phyloP scores from a whole-genome alignment of 1,140 invertebrate genomes.

The Drosophila pallidifrons region DNA sequence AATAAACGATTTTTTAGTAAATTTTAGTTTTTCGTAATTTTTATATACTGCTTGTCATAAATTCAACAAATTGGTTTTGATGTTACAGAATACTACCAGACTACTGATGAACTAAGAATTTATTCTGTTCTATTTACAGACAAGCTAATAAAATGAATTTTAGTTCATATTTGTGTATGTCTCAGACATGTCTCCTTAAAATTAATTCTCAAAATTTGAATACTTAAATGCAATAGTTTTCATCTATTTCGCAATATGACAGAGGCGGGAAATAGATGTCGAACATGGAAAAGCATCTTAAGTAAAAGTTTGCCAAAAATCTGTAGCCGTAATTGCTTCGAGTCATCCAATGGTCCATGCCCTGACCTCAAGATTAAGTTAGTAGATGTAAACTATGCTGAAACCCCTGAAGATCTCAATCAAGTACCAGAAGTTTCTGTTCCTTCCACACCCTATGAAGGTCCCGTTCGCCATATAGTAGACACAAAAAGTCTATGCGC shows the following conservation, averaged over 20 bases:
- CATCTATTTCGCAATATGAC: conserved; percentile 29
- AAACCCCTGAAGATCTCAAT: neutral
- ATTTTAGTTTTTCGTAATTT: neutral
- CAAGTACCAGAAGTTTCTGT: neutral
- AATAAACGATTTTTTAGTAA: neutral
- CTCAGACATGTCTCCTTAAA: neutral
- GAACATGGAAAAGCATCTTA: conserved; percentile 13
- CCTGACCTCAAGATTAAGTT: conserved; percentile 27
- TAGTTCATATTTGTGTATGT: neutral
- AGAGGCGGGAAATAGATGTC: conserved; percentile 46
- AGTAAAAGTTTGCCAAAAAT: neutral
- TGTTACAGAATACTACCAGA: no score
- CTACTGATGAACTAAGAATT: neutral
- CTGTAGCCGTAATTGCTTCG: conserved; percentile 43
- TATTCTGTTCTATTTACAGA: neutral
- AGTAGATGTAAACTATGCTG: neutral
- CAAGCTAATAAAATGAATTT: neutral
- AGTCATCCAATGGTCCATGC: conserved; percentile 34
- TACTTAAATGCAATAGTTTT: conserved; percentile 14
- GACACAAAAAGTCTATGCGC: conserved; percentile 42
- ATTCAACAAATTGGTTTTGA: no score
- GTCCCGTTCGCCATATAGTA: conserved; percentile 34
- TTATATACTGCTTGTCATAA: no score
- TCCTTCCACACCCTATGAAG: neutral
- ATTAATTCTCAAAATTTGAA: conserved; percentile 16